These are phyloP conservation scores for Notothenia coriiceps DNA, from an alignment of 2,113 vertebrate genomes.

Conservation along the genomic window DNA sequence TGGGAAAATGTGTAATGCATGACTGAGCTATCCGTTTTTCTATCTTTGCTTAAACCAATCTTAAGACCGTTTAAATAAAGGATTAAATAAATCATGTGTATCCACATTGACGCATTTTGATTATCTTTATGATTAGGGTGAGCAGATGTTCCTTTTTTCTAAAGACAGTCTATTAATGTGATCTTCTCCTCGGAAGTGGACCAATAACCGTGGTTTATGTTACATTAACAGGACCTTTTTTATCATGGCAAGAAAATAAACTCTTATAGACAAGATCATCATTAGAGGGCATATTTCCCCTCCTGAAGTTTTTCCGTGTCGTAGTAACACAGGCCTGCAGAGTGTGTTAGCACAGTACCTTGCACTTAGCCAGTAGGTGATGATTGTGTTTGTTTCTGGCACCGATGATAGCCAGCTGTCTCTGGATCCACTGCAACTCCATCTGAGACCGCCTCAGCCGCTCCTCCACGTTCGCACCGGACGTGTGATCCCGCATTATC, in stretches of 20 bases:
- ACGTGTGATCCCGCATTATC: constrained; percentile 77
- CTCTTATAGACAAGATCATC: background rate
- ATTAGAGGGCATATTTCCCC: background rate
- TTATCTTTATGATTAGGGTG: background rate
- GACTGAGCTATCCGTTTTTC: too few relatives aligned
- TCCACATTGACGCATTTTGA: background rate
- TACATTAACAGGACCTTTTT: background rate
- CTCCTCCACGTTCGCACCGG: constrained; percentile 68
- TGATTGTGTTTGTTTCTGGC: constrained; percentile 70
- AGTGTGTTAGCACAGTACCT: constrained; percentile 73
- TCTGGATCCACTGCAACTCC: constrained; percentile 86
- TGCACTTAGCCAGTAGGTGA: constrained; percentile 66
- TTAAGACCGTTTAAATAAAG: too few relatives aligned
- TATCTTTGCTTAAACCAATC: too few relatives aligned
- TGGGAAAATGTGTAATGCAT: too few relatives aligned
- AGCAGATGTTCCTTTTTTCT: constrained; percentile 8
- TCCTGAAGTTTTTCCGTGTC: background rate
- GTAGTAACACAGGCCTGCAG: constrained; percentile 3
- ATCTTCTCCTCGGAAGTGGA: background rate
- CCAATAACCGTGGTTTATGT: background rate
- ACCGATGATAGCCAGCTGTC: constrained; percentile 80
- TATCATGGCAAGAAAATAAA: background rate
- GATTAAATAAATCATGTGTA: background rate
- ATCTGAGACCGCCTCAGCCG: constrained; percentile 82
- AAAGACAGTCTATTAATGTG: background rate